phyloP scores from a whole-genome alignment of 2,797 vertebrate genomes.

The Macropus fuliginosus region DNA sequence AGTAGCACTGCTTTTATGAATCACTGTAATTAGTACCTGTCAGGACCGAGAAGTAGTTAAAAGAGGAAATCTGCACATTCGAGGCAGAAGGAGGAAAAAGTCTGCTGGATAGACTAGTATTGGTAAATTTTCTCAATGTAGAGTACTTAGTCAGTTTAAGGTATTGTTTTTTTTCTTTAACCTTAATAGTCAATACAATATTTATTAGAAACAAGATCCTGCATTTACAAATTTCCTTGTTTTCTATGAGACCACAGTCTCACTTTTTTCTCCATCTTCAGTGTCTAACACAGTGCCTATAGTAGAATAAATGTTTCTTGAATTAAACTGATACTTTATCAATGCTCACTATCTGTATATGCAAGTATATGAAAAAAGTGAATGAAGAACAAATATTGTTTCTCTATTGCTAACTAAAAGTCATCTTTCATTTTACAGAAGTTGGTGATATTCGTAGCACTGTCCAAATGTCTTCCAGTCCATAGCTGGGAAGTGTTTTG shows the following conservation, averaged over 20 bases:
- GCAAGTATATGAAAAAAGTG: background rate
- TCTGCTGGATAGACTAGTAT: background rate
- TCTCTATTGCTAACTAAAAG: background rate
- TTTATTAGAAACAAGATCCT: background rate
- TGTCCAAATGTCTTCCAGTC: background rate
- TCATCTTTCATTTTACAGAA: background rate
- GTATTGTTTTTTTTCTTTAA: too few species aligned
- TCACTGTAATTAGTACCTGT: background rate
- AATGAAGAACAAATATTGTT: background rate
- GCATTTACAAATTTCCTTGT: background rate
- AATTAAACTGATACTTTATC: background rate
- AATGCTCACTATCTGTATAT: background rate
- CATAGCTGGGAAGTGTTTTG: background rate
- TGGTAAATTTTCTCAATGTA: background rate
- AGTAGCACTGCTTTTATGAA: background rate
- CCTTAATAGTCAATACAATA: background rate
- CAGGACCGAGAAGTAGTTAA: background rate
- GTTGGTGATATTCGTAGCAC: background rate
- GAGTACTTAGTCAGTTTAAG: background rate
- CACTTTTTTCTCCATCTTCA: background rate
- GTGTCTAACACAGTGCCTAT: background rate
- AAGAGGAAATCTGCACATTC: background rate
- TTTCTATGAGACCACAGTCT: background rate
- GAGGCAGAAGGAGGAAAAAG: background rate
- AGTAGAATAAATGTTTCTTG: background rate